A percentile compares a stretch with the other conserved stretches of the same genome.
phyloP scores from a whole-genome alignment of 2,888 invertebrate genomes.

The Nymphalis polychloros region DNA sequence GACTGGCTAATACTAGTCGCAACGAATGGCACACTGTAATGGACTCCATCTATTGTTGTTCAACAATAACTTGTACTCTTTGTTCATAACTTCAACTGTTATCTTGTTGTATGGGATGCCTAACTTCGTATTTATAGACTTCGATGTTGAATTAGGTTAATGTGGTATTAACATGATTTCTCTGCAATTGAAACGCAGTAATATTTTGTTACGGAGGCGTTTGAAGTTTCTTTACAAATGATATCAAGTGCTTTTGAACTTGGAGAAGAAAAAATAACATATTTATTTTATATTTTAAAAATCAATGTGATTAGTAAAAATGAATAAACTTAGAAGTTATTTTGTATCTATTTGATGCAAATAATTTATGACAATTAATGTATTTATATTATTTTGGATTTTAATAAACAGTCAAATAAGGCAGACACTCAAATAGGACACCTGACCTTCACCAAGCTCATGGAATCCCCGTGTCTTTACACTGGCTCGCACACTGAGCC shows the following conservation, averaged over 20 bases:
- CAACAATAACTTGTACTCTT: constrained; percentile 42
- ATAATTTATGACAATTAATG: neutral
- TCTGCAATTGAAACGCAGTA: neutral
- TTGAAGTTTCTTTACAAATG: neutral
- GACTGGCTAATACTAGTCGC: constrained; percentile 36
- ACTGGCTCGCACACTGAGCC: too few relatives aligned
- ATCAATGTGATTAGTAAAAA: too few relatives aligned
- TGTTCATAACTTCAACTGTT: constrained; percentile 42
- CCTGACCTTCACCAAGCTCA: too few relatives aligned
- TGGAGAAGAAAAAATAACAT: neutral
- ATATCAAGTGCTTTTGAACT: neutral
- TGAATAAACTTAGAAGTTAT: neutral
- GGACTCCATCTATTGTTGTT: constrained; percentile 42
- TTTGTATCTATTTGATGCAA: neutral
- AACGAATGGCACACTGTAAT: constrained; percentile 42
- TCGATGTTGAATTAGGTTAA: constrained; percentile 26
- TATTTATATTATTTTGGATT: neutral
- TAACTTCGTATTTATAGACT: constrained; percentile 34
- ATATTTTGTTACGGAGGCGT: neutral
- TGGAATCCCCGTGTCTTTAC: too few relatives aligned
- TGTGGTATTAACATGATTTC: constrained; percentile 23
- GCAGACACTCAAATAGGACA: too few relatives aligned
- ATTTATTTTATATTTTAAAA: neutral
- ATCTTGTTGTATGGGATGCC: constrained; percentile 32
- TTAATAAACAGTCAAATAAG: too few relatives aligned